Percentiles rank a stretch among this genome's conserved stretches.
Evolutionary conservation across 1,140 invertebrate species (phyloP).

Genomic region (Spodoptera litura): DNA sequence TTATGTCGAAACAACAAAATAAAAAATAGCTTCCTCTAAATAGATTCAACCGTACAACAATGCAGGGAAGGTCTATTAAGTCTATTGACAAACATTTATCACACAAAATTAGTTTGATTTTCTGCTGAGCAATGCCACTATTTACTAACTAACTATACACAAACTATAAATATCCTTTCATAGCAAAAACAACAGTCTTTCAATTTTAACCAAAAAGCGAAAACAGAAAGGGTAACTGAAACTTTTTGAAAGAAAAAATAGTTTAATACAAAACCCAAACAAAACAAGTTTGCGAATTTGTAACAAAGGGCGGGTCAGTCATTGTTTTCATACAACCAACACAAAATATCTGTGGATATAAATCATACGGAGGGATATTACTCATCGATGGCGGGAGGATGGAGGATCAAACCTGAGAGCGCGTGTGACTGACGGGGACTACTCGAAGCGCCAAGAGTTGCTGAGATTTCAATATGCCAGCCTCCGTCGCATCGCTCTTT

Average conservation of each 20-base stretch:
- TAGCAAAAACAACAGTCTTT: not conserved
- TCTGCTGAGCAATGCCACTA: too few species aligned
- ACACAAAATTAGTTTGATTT: too few species aligned
- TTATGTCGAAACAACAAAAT: too few species aligned
- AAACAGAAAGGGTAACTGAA: not conserved
- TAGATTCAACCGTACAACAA: too few species aligned
- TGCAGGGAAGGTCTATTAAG: too few species aligned
- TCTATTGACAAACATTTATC: too few species aligned
- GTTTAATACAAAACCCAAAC: constrained; percentile 5
- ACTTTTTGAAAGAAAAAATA: constrained; percentile 13
- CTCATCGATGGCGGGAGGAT: constrained; percentile 11
- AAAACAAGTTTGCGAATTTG: constrained; percentile 3
- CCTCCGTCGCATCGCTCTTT: constrained; percentile 19
- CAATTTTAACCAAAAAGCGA: not conserved
- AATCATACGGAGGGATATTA: constrained; percentile 26
- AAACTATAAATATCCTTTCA: not conserved
- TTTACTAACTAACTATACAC: not conserved
- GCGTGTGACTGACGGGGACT: constrained; percentile 38
- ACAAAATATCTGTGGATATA: constrained; percentile 17
- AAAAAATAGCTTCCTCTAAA: too few species aligned
- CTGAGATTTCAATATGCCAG: constrained; percentile 51
- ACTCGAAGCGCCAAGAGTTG: constrained; percentile 35
- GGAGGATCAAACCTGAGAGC: constrained; percentile 30
- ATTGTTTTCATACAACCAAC: constrained; percentile 20
- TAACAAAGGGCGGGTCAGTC: not conserved